Conservation (phyloP, 2,888 invertebrate genomes). For the Unio delphinus region DNA sequence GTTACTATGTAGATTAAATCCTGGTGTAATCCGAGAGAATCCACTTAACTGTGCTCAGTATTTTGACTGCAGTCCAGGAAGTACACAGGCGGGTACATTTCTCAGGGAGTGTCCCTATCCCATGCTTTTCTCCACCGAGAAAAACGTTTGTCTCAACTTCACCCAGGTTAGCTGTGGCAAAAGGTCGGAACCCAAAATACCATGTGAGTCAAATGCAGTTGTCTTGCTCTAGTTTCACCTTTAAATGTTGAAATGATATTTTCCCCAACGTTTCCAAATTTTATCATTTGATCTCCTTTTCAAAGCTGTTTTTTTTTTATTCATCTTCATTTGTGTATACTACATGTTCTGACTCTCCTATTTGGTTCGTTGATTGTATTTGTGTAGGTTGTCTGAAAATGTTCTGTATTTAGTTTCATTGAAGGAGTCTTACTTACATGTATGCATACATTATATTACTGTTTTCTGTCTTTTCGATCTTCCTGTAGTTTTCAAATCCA, state of each 20-base stretch:
- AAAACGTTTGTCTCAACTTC: constrained; percentile 37
- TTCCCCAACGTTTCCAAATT: too few relatives aligned
- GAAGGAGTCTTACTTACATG: not conserved
- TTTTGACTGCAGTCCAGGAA: constrained; percentile 42
- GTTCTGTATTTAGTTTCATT: not conserved
- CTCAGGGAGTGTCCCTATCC: constrained; percentile 49
- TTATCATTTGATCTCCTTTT: too few relatives aligned
- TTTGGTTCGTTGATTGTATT: not conserved
- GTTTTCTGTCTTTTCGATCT: too few relatives aligned
- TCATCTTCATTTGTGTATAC: too few relatives aligned
- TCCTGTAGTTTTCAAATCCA: too few relatives aligned
- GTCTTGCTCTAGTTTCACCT: not conserved
- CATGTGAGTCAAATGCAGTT: constrained; percentile 32
- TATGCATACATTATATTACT: too few relatives aligned
- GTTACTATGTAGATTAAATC: constrained; percentile 34
- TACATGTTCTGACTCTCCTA: not conserved
- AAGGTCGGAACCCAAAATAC: constrained; percentile 36
- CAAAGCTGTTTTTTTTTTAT: too few relatives aligned
- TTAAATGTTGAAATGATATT: too few relatives aligned
- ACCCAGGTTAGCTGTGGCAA: constrained; percentile 37
- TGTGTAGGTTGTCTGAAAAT: not conserved
- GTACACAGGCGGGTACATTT: constrained; percentile 39
- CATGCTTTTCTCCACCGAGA: constrained; percentile 33
- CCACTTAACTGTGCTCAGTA: constrained; percentile 50
- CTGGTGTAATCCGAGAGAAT: constrained; percentile 37